Conservation (phyloP, 2,888 invertebrate genomes). For the Hyposoter didymator region DNA sequence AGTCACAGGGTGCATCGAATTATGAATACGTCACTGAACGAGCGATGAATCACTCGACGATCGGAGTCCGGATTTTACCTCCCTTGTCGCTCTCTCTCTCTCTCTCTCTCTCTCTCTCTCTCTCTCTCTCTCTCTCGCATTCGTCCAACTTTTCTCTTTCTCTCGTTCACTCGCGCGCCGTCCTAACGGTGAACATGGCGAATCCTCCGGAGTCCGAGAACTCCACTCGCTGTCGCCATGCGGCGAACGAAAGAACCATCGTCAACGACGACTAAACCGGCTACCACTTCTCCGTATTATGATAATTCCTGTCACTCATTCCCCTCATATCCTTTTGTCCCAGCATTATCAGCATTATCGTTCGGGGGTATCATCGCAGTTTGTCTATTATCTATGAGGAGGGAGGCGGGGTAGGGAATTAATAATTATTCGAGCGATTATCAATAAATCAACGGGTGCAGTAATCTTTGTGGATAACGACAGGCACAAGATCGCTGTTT, state of each 20-base stretch:
- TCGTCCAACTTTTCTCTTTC: constrained; percentile 18
- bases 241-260: constrained; percentile 53
- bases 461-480: constrained; percentile 12
- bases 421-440: constrained; percentile 18
- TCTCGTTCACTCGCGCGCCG: constrained; percentile 17
- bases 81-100: constrained; percentile 27
- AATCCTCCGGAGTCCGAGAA: constrained; percentile 62
- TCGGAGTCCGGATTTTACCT: constrained; percentile 62
- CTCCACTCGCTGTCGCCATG: constrained; percentile 66
- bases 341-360: background rate
- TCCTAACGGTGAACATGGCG: constrained; percentile 69
- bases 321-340: background rate
- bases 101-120: background rate
- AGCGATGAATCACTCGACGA: constrained; percentile 69
- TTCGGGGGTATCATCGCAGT: background rate
- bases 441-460: constrained; percentile 29
- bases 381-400: constrained; percentile 8
- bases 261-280: constrained; percentile 27
- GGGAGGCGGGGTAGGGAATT: background rate
- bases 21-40: constrained; percentile 68
- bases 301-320: constrained; percentile 44
- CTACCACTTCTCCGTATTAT: constrained; percentile 20
- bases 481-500: background rate
- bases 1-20: constrained; percentile 67
- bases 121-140: constrained; percentile 10